phyloP scores from a whole-genome alignment of 2,797 vertebrate species.

The Amazona ochrocephala region DNA sequence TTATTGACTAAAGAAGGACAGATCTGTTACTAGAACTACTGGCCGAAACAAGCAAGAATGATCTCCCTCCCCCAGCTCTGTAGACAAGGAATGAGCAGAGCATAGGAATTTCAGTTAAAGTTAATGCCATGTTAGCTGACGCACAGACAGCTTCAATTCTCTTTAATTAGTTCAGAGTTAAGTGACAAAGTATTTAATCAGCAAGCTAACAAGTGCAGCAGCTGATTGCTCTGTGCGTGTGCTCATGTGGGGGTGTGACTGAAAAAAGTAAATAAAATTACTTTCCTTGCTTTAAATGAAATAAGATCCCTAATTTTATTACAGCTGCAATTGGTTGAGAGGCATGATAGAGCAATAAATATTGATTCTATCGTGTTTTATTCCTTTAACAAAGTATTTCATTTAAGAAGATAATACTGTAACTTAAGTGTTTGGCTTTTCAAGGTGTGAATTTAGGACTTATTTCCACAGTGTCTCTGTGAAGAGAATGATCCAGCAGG shows the following conservation, averaged over 20 bases:
- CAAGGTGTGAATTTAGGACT: background rate
- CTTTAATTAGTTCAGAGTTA: constrained; percentile 79
- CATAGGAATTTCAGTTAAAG: constrained; percentile 29
- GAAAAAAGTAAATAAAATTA: constrained; percentile 79
- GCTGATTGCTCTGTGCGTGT: constrained; percentile 64
- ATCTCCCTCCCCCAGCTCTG: background rate
- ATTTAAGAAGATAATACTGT: constrained; percentile 35
- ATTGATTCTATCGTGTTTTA: constrained; percentile 67
- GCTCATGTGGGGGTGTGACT: constrained; percentile 20
- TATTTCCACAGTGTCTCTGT: background rate
- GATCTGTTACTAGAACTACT: background rate
- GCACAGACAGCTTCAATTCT: constrained; percentile 68
- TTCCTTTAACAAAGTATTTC: constrained; percentile 52
- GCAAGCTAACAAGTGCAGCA: constrained; percentile 72
- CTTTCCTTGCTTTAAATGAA: constrained; percentile 69
- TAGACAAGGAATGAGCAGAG: background rate
- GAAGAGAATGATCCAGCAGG: background rate
- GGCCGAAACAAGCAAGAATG: background rate
- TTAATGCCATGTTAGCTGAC: constrained; percentile 61
- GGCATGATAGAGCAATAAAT: constrained; percentile 70
- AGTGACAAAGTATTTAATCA: constrained; percentile 81
- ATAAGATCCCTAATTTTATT: constrained; percentile 75
- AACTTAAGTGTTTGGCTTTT: constrained; percentile 34
- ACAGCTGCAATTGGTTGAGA: constrained; percentile 57
- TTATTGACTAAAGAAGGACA: background rate